Evolutionary conservation across 2,113 vertebrate genomes (phyloP).

Genomic region (Dascyllus trimaculatus): DNA sequence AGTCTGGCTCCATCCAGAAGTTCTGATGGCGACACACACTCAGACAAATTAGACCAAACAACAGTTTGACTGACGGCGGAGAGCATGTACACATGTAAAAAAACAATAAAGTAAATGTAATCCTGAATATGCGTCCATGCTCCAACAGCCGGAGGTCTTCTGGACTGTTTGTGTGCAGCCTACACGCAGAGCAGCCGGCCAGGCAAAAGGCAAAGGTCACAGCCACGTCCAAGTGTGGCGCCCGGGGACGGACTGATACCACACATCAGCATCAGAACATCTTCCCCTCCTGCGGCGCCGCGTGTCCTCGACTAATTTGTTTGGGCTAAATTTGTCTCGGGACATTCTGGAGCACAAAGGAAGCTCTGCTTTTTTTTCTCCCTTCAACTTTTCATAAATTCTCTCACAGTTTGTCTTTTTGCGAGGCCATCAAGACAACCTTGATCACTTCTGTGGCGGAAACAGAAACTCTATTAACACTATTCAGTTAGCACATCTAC

Average conservation of each 20-base stretch:
- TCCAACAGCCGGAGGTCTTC: conserved; percentile 3
- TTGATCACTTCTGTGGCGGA: neutral
- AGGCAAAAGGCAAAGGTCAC: conserved; percentile 67
- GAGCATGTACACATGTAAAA: neutral
- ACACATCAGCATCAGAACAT: conserved; percentile 62
- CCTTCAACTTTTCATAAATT: conserved; percentile 16
- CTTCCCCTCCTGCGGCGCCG: conserved; percentile 57
- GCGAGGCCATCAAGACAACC: conserved; percentile 1
- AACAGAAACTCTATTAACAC: neutral
- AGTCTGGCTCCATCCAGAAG: conserved; percentile 36
- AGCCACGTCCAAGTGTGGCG: conserved; percentile 43
- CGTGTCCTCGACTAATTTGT: conserved; percentile 51
- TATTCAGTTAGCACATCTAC: neutral
- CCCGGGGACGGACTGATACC: conserved; percentile 39
- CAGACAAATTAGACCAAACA: conserved; percentile 29
- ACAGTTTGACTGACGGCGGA: conserved; percentile 17
- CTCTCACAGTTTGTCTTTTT: conserved; percentile 11
- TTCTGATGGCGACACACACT: conserved; percentile 22
- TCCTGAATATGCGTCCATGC: conserved; percentile 7
- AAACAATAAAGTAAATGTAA: neutral
- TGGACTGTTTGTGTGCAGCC: conserved; percentile 20
- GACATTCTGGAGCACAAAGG: conserved; percentile 50
- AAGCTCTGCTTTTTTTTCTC: neutral
- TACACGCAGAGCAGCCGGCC: conserved; percentile 12
- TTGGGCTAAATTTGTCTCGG: conserved; percentile 62